Evolutionary conservation across 2,113 vertebrate genomes (phyloP).

Genomic region (Aramus guarauna): DNA sequence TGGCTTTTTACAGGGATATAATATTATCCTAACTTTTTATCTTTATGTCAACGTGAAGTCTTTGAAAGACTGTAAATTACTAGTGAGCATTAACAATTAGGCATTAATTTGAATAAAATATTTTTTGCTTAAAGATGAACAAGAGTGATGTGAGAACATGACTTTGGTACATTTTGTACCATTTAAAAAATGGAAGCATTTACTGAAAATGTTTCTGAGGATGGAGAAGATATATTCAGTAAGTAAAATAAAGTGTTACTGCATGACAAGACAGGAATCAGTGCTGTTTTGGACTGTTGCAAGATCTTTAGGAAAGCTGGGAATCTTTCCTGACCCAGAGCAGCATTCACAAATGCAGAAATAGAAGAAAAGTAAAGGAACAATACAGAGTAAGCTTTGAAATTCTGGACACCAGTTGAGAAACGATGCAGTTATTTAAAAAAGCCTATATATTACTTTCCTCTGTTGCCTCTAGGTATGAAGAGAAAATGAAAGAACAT

Average conservation of each 20-base stretch:
- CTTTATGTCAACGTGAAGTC: not conserved
- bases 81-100: not conserved
- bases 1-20: not conserved
- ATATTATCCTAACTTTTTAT: not conserved
- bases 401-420: not conserved
- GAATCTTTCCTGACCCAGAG: not conserved
- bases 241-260: not conserved
- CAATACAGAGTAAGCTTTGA: not conserved
- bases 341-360: not conserved
- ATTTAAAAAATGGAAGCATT: not conserved
- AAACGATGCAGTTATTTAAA: not conserved
- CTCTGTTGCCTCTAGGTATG: not conserved
- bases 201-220: not conserved
- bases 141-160: not conserved
- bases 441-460: not conserved
- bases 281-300: not conserved
- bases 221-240: not conserved
- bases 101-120: constrained; percentile 1
- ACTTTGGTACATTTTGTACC: not conserved
- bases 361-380: not conserved
- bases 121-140: not conserved
- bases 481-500: not conserved
- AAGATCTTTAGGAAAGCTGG: not conserved
- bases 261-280: not conserved
- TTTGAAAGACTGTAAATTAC: not conserved